Evolutionary conservation across 2,113 vertebrate genomes (phyloP).

Genomic region (Gobiocypris rarus): DNA sequence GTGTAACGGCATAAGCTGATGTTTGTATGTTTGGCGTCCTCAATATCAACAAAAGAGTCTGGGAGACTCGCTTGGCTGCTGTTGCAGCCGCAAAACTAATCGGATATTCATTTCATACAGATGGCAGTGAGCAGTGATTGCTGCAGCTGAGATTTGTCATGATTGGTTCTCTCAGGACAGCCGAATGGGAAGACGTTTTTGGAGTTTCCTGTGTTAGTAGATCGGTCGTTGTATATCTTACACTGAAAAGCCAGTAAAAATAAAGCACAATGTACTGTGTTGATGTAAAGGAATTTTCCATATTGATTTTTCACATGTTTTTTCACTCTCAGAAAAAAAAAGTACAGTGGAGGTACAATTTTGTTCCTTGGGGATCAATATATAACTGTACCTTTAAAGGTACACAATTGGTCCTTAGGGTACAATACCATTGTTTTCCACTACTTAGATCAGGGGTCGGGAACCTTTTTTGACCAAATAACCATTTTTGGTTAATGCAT

Average conservation of each 20-base stretch:
- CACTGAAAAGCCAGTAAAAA: not conserved
- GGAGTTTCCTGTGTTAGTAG: not conserved
- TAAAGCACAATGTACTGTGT: not conserved
- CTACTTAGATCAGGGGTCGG: too few species aligned
- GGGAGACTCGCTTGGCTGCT: conserved; percentile 27
- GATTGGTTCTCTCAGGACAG: not conserved
- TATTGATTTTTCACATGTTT: not conserved
- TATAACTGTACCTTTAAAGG: too few species aligned
- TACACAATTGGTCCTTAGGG: too few species aligned
- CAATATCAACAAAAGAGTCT: conserved; percentile 47
- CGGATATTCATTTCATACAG: conserved; percentile 42
- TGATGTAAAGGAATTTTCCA: not conserved
- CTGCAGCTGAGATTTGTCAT: not conserved
- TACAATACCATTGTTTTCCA: too few species aligned
- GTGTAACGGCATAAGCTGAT: conserved; percentile 61
- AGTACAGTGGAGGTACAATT: too few species aligned
- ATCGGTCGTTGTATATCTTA: not conserved
- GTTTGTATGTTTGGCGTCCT: conserved; percentile 51
- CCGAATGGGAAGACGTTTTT: not conserved
- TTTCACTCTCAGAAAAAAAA: not conserved
- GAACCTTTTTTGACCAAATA: too few species aligned
- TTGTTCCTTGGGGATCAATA: too few species aligned
- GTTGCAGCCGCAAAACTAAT: conserved; percentile 45
- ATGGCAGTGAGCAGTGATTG: conserved; percentile 28
- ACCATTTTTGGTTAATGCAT: too few species aligned